Evolutionary conservation across 1,140 invertebrate species (phyloP).

Genomic region (Trichonephila clavipes): DNA sequence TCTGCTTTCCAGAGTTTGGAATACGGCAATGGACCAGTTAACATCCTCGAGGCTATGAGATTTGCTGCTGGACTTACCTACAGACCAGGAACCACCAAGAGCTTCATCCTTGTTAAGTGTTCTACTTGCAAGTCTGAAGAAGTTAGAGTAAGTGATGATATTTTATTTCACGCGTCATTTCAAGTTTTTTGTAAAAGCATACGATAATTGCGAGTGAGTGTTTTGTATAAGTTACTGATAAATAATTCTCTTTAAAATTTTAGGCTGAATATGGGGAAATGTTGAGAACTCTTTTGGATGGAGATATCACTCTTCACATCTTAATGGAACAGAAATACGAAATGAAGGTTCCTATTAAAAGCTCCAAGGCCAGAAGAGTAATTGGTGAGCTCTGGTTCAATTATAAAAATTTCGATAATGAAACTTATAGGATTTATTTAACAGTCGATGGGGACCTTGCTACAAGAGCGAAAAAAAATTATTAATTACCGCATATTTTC

Average conservation of each 20-base stretch:
- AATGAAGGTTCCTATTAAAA: conserved; percentile 70
- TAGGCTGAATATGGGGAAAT: conserved; percentile 89
- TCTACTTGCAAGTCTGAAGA: conserved; percentile 84
- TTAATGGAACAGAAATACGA: conserved; percentile 89
- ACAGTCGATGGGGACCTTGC: no score
- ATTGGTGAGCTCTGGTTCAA: conserved; percentile 83
- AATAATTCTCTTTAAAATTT: neutral
- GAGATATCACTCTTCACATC: conserved; percentile 90
- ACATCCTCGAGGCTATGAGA: conserved; percentile 88
- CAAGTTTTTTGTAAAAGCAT: neutral
- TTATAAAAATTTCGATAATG: neutral
- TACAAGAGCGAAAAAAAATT: no score
- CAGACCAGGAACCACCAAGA: conserved; percentile 91
- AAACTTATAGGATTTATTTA: no score
- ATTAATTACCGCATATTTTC: no score
- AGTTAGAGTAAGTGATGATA: conserved; percentile 78
- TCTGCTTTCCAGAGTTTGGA: conserved; percentile 79
- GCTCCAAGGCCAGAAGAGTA: conserved; percentile 86
- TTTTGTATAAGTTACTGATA: neutral
- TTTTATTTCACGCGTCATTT: neutral
- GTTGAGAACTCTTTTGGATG: conserved; percentile 88
- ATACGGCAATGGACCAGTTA: conserved; percentile 84
- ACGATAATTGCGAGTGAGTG: neutral
- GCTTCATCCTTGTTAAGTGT: conserved; percentile 91
- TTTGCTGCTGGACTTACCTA: conserved; percentile 89